Base-by-base conservation (phyloP, 2,888 invertebrate species). In the Parthenolecanium corni region DNA sequence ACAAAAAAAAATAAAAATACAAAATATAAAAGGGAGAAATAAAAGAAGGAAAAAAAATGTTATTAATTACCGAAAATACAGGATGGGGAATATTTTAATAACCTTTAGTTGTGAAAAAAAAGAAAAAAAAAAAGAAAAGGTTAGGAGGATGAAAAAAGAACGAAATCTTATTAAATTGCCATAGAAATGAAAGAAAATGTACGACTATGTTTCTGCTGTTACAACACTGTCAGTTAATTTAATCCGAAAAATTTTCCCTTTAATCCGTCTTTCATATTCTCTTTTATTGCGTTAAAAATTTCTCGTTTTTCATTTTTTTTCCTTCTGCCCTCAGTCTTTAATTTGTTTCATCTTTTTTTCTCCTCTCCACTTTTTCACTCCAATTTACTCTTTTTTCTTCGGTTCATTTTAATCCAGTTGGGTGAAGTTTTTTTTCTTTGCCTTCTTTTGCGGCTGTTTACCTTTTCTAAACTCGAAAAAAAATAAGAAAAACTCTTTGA, bases 21-120 rank as follows among this genome's bases (percentile, higher is more conserved):
- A 36, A 24, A 46, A 57, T 21, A 36, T 44, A 25, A 42, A 47
- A 57, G n/a, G 46, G 20, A 16, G 16, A 23, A 56, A 42, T 38
- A 56, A 20, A 21, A 40, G n/a, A 23, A 42, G 42, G 21, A 56
- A 44, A 61, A 61, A 57, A 61, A 61, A 61, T 49, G 51, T 61
- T 61, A 61, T 61, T 61, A 61, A 61, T 61, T 61, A 61, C 61
- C 51, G 61, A 40, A 44, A 44, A 25, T 11, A 36, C 31, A 36
- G 52, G 51, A 31, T n/a, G 61, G 21, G 61, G 61, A 61, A 61
- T 61, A 61, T 61, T 61, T 61, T 61, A 61, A 61, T 61, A 61
- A 61, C 61, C 49, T 61, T 57, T 40, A 38, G 18, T 38, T 20
- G 61, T 6, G 2, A n/a, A 47, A 25, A 42, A 46, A 40, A 42